These are phyloP conservation scores for Lepidonotus clava DNA, from an alignment of 2,888 invertebrate genomes.

Conservation along the genomic window DNA sequence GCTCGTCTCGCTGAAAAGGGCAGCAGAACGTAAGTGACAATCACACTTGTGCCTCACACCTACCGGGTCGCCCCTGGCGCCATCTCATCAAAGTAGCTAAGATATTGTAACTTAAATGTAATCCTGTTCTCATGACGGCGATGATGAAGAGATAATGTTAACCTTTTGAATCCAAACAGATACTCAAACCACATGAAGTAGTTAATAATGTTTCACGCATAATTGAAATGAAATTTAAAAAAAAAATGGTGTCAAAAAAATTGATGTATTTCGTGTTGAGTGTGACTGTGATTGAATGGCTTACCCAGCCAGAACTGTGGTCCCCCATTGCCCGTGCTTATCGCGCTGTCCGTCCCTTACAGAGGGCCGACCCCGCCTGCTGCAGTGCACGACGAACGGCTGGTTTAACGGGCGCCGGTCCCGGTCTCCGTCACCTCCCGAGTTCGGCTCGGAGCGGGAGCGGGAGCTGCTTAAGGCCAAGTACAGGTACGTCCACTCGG, in stretches of 20 bases:
- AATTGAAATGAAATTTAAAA: neutral
- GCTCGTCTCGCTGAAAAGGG: constrained; percentile 76
- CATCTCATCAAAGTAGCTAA: neutral
- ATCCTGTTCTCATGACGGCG: neutral
- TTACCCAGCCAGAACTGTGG: too few relatives aligned
- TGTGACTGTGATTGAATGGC: too few relatives aligned
- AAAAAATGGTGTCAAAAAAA: too few relatives aligned
- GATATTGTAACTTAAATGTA: neutral
- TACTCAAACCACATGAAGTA: too few relatives aligned
- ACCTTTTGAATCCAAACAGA: too few relatives aligned
- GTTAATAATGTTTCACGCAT: too few relatives aligned
- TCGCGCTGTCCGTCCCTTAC: neutral
- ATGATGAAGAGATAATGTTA: too few relatives aligned
- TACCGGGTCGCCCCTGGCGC: neutral
- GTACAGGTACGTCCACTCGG: constrained; percentile 56
- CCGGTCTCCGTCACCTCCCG: constrained; percentile 67
- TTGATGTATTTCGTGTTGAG: neutral
- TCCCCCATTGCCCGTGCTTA: too few relatives aligned
- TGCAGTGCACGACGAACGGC: constrained; percentile 54
- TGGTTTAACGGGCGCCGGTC: constrained; percentile 51
- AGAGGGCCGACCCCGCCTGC: constrained; percentile 57
- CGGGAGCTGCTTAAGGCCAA: constrained; percentile 60
- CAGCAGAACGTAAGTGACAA: constrained; percentile 54
- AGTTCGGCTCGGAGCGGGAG: constrained; percentile 65
- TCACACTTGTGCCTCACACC: neutral